phyloP scores from a whole-genome alignment of 2,797 vertebrate species.

The Centroberyx gerrardi region DNA sequence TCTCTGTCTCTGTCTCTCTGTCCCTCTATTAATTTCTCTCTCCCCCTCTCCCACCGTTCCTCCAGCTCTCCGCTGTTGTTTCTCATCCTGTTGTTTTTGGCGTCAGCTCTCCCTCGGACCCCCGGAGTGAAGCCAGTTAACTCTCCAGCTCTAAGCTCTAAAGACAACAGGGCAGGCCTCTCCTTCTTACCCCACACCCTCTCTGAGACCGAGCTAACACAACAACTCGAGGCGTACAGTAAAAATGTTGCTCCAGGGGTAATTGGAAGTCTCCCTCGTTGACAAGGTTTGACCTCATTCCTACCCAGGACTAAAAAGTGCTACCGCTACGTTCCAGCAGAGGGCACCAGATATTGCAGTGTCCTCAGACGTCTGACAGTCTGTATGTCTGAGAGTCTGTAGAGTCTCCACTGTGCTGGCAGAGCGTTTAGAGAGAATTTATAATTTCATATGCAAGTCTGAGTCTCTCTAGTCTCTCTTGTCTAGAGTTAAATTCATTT shows the following conservation, averaged over 20 bases:
- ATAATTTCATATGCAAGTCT: too few relatives aligned
- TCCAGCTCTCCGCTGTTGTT: conserved; percentile 60
- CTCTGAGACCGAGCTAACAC: conserved; percentile 55
- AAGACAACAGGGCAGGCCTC: conserved; percentile 62
- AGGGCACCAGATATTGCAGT: conserved; percentile 60
- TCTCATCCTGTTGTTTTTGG: conserved; percentile 80
- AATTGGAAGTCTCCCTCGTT: conserved; percentile 46
- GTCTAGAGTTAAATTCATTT: too few relatives aligned
- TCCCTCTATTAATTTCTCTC: background rate
- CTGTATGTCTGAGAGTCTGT: background rate
- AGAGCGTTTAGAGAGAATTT: too few relatives aligned
- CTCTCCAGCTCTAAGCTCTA: conserved; percentile 58
- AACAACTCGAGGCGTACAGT: conserved; percentile 50
- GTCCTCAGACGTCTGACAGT: background rate
- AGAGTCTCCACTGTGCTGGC: background rate
- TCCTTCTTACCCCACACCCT: conserved; percentile 27
- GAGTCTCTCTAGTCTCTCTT: too few relatives aligned
- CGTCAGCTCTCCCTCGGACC: conserved; percentile 36
- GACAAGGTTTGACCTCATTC: conserved; percentile 57
- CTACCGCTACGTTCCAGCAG: conserved; percentile 54
- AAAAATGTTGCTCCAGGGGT: conserved; percentile 43
- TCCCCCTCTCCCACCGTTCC: conserved; percentile 29
- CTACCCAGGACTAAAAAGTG: background rate
- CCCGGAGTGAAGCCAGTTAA: conserved; percentile 55
- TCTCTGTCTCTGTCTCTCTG: background rate